phyloP scores from a whole-genome alignment of 1,140 invertebrate genomes.

The Zaprionus davidi region DNA sequence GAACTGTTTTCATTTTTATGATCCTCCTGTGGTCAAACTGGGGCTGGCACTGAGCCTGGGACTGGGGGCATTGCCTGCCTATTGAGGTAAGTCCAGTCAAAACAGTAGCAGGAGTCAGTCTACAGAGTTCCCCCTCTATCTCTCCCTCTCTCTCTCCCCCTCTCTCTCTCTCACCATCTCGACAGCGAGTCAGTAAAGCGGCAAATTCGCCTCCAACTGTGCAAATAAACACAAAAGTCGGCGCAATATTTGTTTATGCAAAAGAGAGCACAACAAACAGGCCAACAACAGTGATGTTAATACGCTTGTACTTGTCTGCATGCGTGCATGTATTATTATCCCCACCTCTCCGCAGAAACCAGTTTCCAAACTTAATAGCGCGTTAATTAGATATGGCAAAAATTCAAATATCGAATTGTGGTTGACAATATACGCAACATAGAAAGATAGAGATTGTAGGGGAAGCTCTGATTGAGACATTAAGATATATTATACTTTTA shows the following conservation, averaged over 20 bases:
- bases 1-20: slow-evolving; percentile 63
- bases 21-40: slow-evolving; percentile 30
- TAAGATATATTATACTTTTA: background rate
- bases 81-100: slow-evolving; percentile 8
- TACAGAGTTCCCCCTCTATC: background rate
- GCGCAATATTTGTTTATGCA: slow-evolving; percentile 65
- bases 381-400: background rate
- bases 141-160: background rate
- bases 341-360: background rate
- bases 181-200: slow-evolving; percentile 29
- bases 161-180: background rate
- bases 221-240: slow-evolving; percentile 63
- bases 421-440: background rate
- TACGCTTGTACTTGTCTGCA: slow-evolving; percentile 12
- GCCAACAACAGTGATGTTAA: slow-evolving; percentile 46
- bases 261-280: slow-evolving; percentile 65
- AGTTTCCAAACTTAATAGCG: background rate
- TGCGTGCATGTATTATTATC: background rate
- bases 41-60: background rate
- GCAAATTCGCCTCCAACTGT: slow-evolving; percentile 77
- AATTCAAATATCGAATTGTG: background rate
- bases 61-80: background rate
- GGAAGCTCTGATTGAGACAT: background rate
- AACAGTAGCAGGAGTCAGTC: slow-evolving; percentile 33
- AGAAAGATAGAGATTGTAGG: background rate